Evolutionary conservation across 1,140 invertebrate genomes (phyloP).

Genomic region (Manduca sexta): DNA sequence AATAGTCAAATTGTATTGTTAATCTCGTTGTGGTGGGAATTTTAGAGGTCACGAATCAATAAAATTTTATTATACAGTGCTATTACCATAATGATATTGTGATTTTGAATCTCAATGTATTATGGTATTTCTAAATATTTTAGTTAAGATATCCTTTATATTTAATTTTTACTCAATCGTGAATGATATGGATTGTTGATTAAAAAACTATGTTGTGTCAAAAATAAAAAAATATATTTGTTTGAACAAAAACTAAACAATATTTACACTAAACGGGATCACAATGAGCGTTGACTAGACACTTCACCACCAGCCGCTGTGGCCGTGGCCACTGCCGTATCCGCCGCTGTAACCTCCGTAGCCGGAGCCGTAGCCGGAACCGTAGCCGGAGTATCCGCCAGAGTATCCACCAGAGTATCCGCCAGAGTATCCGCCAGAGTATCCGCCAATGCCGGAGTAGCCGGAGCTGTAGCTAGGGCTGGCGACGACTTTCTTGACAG

Average conservation of each 20-base stretch:
- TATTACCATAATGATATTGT: no score
- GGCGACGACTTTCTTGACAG: constrained; percentile 16
- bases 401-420: constrained; percentile 18
- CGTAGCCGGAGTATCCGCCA: constrained; percentile 10
- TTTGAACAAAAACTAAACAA: not conserved
- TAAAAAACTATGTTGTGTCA: no score
- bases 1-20: no score
- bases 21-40: no score
- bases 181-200: no score
- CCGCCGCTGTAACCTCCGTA: constrained; percentile 10
- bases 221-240: no score
- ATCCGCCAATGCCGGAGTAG: not conserved
- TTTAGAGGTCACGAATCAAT: no score
- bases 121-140: no score
- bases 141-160: no score
- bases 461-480: not conserved
- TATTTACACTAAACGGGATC: not conserved
- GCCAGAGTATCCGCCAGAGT: constrained; percentile 3
- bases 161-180: no score
- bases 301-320: constrained; percentile 5
- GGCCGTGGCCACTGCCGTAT: constrained; percentile 5
- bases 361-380: constrained; percentile 5
- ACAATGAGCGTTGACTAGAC: constrained; percentile 3
- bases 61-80: no score
- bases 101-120: no score